These are phyloP conservation scores for Leptinotarsa peninsularis DNA, from an alignment of 2,888 invertebrate genomes.

Conservation along the genomic window DNA sequence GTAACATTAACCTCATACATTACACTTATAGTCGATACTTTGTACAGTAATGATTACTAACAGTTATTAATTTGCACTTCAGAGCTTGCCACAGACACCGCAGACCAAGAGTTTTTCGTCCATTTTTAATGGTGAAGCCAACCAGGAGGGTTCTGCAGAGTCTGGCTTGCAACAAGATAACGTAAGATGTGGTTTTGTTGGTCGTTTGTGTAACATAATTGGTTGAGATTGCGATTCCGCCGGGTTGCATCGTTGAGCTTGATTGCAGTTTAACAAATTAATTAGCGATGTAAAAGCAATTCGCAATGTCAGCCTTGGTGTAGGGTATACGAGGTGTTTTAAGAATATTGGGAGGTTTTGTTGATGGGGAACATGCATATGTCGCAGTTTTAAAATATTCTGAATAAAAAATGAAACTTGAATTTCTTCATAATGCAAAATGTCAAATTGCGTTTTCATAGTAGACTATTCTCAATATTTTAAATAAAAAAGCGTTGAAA, in stretches of 20 bases:
- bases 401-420: too few species aligned
- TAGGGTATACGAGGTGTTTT: not conserved
- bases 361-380: too few species aligned
- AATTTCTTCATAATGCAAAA: too few species aligned
- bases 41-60: constrained; percentile 37
- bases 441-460: too few species aligned
- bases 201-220: constrained; percentile 19
- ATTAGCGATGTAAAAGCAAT: constrained; percentile 5
- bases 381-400: too few species aligned
- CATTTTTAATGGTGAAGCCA: constrained; percentile 62
- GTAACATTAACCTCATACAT: constrained; percentile 9
- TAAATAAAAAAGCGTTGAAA: too few species aligned
- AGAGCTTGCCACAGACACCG: constrained; percentile 74
- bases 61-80: constrained; percentile 53
- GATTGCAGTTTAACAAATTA: constrained; percentile 5
- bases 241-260: constrained; percentile 5
- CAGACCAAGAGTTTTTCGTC: constrained; percentile 64
- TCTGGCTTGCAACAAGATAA: constrained; percentile 63
- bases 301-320: constrained; percentile 8
- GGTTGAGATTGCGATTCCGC: constrained; percentile 18
- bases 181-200: constrained; percentile 56
- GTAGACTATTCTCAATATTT: too few species aligned
- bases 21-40: constrained; percentile 5
- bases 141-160: constrained; percentile 60
- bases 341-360: too few species aligned